Base-by-base conservation (phyloP, 1,140 invertebrate genomes). In the Zophobas morio region DNA sequence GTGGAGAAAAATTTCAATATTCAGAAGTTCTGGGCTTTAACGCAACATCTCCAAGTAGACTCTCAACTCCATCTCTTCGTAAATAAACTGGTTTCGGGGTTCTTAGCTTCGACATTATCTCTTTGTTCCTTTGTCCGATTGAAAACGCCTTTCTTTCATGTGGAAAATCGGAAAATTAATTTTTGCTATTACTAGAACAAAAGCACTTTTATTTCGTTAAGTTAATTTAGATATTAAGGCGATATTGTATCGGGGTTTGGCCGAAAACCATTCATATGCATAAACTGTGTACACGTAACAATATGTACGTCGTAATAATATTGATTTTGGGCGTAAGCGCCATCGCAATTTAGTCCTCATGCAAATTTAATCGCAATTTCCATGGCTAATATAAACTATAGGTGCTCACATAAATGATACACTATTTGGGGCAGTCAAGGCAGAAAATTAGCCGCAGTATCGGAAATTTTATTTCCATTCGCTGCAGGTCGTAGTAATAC, bases 361-460 rank as follows among this genome's bases (percentile, higher is more conserved):
- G 60, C 60, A 66, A 66, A 66, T 66, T 66, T 66, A 42, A 66
- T 66, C 60, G 39, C 60, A 66, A 66, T 66, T 66, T 66, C 57
- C 57, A 63, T 37, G 37, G 36, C 1, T 63, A 63, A 63, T 63
- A 42, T 36, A 35, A 63, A 63, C 57, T 63, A 63, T 63, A 63
- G 57, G 57, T 63, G 57, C 42, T 40, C 57, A 42, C 33, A 66
- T 40, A 66, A 42, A 42, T n/a, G 39, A 66, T 42, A 37, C 20
- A 40, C 42, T 36, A 66, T 66, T 66, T 32, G 34, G 49, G 2
- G 49, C 4, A 4, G 20, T 53, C 49, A 60, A 60, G 36, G 56
- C 20, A 20, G 20, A 20, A 20, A 20, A 20, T 20, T 20, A 20
- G 20, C 20, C 20, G 20, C 20, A 20, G 20, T 20, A 20, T 20